Percentiles rank a stretch among this genome's conserved stretches.
phyloP scores from a whole-genome alignment of 2,888 invertebrate genomes.

The Bhutanitis thaidina region DNA sequence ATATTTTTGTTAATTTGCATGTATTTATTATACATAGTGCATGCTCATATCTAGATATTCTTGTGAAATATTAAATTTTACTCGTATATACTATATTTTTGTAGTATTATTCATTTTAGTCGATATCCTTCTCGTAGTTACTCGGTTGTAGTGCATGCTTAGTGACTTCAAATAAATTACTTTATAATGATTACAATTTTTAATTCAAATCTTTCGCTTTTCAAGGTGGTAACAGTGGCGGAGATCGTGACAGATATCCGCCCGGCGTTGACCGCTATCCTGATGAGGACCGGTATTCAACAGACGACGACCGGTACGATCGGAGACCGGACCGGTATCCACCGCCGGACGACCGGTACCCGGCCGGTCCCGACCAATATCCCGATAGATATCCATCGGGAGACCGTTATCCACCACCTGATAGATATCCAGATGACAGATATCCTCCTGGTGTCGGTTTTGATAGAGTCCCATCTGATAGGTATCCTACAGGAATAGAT shows the following conservation, averaged over 20 bases:
- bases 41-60: too few species aligned
- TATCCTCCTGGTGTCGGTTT: slow-evolving; percentile 50
- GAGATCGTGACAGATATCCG: slow-evolving; percentile 61
- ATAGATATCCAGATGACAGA: slow-evolving; percentile 70
- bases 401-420: slow-evolving; percentile 59
- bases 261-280: slow-evolving; percentile 69
- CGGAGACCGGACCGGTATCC: slow-evolving; percentile 74
- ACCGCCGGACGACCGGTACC: slow-evolving; percentile 62
- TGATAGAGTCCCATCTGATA: slow-evolving; percentile 72
- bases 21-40: too few species aligned
- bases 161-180: not conserved
- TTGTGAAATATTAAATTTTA: too few species aligned
- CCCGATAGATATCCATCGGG: slow-evolving; percentile 52
- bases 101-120: too few species aligned
- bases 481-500: slow-evolving; percentile 68
- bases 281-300: slow-evolving; percentile 74
- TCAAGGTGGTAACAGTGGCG: slow-evolving; percentile 65
- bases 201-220: slow-evolving; percentile 25
- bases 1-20: too few species aligned
- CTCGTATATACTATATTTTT: too few species aligned
- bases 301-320: slow-evolving; percentile 66
- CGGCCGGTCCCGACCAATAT: slow-evolving; percentile 53
- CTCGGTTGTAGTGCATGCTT: slow-evolving; percentile 10
- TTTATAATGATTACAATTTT: slow-evolving; percentile 13
- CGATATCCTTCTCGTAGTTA: too few species aligned